These are phyloP conservation scores for Clivina fossor DNA, from an alignment of 2,888 invertebrate genomes.

Conservation along the genomic window DNA sequence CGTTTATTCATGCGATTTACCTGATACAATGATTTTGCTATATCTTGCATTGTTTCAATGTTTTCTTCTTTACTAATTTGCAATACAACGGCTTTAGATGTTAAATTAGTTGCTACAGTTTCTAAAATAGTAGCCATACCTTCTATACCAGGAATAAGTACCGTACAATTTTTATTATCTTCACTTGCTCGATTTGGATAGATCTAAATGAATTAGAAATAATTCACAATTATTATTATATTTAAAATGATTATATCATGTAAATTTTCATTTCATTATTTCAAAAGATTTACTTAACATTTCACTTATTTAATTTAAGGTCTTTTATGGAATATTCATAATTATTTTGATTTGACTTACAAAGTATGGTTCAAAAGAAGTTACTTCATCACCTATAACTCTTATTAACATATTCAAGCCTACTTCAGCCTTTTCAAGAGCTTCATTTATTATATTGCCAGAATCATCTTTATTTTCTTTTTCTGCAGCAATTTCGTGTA, in stretches of 20 bases:
- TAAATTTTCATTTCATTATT: background rate
- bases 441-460: constrained; percentile 10
- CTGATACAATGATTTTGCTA: constrained; percentile 58
- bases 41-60: constrained; percentile 54
- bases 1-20: constrained; percentile 51
- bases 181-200: constrained; percentile 3
- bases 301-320: background rate
- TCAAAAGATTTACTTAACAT: background rate
- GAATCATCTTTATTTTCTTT: constrained; percentile 54
- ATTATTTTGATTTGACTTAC: constrained; percentile 43
- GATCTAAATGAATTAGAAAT: constrained; percentile 1
- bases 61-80: constrained; percentile 57
- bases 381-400: constrained; percentile 63
- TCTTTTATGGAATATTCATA: background rate
- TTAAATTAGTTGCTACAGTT: constrained; percentile 56
- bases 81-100: constrained; percentile 57
- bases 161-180: constrained; percentile 49
- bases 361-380: constrained; percentile 58
- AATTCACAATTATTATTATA: background rate
- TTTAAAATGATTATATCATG: background rate
- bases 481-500: constrained; percentile 59
- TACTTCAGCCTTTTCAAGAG: constrained; percentile 27
- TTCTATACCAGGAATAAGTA: constrained; percentile 70
- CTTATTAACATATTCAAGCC: constrained; percentile 63
- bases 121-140: constrained; percentile 61